phyloP scores from a whole-genome alignment of 2,888 invertebrate species.

The Lagria hirta region DNA sequence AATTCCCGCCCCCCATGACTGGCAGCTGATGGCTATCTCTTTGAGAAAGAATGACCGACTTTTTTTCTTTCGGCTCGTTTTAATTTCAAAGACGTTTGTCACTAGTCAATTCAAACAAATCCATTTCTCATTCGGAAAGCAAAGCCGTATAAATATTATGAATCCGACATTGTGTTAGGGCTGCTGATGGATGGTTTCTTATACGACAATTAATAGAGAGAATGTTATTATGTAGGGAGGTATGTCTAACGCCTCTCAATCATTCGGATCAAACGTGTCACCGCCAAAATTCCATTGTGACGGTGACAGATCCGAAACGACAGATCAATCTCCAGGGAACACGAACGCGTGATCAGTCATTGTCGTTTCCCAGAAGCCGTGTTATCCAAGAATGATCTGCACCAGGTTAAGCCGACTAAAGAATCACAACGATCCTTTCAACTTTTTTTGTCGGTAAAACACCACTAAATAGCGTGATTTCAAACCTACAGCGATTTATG shows the following conservation, averaged over 20 bases:
- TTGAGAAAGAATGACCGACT: constrained; percentile 26
- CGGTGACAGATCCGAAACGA: constrained; percentile 42
- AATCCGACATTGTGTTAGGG: constrained; percentile 37
- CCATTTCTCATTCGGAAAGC: constrained; percentile 45
- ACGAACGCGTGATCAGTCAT: constrained; percentile 38
- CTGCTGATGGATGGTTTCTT: constrained; percentile 44
- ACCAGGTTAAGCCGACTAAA: constrained; percentile 23
- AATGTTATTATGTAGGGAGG: constrained; percentile 27
- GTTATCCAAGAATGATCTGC: constrained; percentile 24
- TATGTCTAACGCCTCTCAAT: constrained; percentile 27
- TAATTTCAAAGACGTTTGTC: constrained; percentile 39
- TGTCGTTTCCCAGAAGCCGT: constrained; percentile 34
- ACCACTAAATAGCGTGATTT: no score
- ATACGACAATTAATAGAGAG: constrained; percentile 37
- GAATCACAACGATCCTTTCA: no score
- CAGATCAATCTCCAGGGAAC: constrained; percentile 42
- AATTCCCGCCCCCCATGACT: no score
- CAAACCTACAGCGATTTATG: no score
- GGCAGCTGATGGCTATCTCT: constrained; percentile 27
- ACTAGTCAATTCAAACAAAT: constrained; percentile 38
- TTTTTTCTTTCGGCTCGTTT: constrained; percentile 33
- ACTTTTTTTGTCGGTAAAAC: no score
- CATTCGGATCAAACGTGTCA: constrained; percentile 28
- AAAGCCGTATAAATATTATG: constrained; percentile 50
- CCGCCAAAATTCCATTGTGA: constrained; percentile 37